phyloP scores from a whole-genome alignment of 2,113 vertebrate species.

The Nibea albiflora region DNA sequence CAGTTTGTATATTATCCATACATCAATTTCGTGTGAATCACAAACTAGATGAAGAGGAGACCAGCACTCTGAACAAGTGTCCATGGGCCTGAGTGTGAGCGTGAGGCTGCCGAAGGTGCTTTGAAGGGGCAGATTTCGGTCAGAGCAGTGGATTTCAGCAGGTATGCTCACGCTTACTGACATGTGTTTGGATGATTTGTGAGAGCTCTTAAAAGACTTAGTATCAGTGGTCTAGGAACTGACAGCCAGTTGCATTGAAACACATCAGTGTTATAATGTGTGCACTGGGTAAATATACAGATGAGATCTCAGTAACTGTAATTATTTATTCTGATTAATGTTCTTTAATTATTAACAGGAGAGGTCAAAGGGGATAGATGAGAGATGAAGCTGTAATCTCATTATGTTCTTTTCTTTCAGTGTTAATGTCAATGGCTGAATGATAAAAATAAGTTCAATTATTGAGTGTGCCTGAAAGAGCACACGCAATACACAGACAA shows the following conservation, averaged over 20 bases:
- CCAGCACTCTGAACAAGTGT: conserved; percentile 55
- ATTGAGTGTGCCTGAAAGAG: too few relatives aligned
- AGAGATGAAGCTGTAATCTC: not conserved
- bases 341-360: not conserved
- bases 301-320: conserved; percentile 1
- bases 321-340: not conserved
- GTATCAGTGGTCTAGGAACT: not conserved
- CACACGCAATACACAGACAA: too few relatives aligned
- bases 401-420: not conserved
- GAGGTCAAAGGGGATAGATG: not conserved
- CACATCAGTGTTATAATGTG: not conserved
- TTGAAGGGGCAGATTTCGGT: conserved; percentile 43
- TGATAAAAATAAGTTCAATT: not conserved
- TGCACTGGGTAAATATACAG: not conserved
- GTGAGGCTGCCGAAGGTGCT: conserved; percentile 23
- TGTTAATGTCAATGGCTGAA: not conserved
- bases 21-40: conserved; percentile 43
- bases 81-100: conserved; percentile 42
- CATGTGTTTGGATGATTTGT: conserved; percentile 41
- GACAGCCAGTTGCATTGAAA: not conserved
- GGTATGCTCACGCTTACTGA: conserved; percentile 32
- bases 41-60: conserved; percentile 21
- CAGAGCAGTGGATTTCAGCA: conserved; percentile 33
- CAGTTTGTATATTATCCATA: conserved; percentile 37
- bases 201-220: conserved; percentile 31